These are phyloP conservation scores for Schrankia costaestrigalis DNA, from an alignment of 2,888 invertebrate genomes.

Conservation along the genomic window DNA sequence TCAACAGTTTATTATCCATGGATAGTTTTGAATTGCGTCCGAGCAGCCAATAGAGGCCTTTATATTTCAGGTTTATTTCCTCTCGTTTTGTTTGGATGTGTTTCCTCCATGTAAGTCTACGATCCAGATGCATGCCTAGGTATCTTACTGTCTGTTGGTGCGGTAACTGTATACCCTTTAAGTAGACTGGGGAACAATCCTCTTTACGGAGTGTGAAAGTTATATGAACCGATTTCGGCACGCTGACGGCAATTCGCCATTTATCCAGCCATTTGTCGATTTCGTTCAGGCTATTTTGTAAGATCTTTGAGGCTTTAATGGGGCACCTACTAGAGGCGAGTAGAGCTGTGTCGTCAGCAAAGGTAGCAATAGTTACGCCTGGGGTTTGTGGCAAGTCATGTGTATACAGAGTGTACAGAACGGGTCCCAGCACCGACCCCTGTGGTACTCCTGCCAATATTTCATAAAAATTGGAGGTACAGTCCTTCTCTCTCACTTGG, in stretches of 20 bases:
- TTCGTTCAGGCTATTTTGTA: conserved; percentile 1
- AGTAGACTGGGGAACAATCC: not conserved
- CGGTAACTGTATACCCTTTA: not conserved
- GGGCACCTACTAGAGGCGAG: not conserved
- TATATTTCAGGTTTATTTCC: conserved; percentile 1
- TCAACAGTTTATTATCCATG: not conserved
- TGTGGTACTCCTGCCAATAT: not conserved
- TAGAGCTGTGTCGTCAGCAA: conserved; percentile 1
- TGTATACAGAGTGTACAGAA: not conserved
- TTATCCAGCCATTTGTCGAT: not conserved
- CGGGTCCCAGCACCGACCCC: not conserved
- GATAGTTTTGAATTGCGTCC: conserved; percentile 1
- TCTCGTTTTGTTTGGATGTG: not conserved
- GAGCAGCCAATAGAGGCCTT: not conserved
- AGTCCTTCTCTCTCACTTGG: not conserved
- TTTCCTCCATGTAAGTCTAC: no score
- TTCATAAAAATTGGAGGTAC: not conserved
- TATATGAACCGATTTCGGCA: not conserved
- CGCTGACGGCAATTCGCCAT: not conserved
- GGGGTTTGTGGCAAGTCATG: not conserved
- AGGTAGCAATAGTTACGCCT: not conserved
- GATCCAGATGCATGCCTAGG: not conserved
- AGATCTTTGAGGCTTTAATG: not conserved
- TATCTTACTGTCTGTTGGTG: not conserved
- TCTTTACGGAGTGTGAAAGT: not conserved